Evolutionary conservation across 2,888 invertebrate genomes (phyloP), one percentile per base, ranked within the genome.

Genomic region (Podotricha telesiphe): DNA sequence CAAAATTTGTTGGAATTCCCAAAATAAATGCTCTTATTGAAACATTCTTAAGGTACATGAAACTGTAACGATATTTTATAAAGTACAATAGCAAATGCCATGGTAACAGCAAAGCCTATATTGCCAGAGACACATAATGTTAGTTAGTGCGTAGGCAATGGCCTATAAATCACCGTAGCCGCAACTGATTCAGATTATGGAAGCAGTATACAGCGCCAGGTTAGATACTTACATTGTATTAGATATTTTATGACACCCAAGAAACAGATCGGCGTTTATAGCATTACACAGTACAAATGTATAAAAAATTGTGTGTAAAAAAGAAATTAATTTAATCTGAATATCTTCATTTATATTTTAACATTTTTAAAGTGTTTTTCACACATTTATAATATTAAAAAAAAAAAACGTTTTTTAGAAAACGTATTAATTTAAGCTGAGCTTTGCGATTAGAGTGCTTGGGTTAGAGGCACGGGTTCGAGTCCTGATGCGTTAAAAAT

Each of bases 131-230:
- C 80, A 81, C 79, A 84, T 86, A 85, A 87, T 84, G 83, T 79
- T 77, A 76, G 78, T 73, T 76, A 77, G 79, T 78, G 80, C 80
- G 77, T 80, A 78, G 82, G 78, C 82, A 84, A 83, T 84, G 83
- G 86, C 82, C 81, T 87, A 90, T 91, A 91, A 91, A 90, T 91
- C 91, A 89, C 86, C 82, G 79, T 79, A 78, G 78, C 81, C 81
- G 87, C 87, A 88, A 88, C 88, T 84, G 89, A 89, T 89, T 89
- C 89, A 87, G 88, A 89, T 91, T 90, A 85, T 86, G 77, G 81
- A 73, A 80, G 78, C 77, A 82, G 85, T 82, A 72, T 59, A 59
- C 75, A 75, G 72, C 71, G 73, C 74, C 71, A 72, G 73, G 68
- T 68, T 68, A 71, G 75, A 73, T 73, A 66, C 63, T 48, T 69